Base-by-base conservation (phyloP, 2,797 vertebrate genomes). In the Tragopan temminckii region DNA sequence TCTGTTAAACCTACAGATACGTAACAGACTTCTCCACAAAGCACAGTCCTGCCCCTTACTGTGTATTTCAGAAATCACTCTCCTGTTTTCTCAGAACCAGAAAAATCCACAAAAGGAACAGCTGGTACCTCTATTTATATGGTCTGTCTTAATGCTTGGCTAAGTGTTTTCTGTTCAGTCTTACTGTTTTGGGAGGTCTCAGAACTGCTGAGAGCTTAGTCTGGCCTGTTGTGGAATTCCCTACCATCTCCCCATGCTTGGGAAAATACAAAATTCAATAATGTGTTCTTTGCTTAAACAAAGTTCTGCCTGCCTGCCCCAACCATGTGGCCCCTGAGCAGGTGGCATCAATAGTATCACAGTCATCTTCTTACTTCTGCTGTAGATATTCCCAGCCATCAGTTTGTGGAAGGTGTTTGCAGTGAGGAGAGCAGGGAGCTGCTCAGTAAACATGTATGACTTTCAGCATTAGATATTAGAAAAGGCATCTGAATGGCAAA, bases 171-270 rank as follows among this genome's bases (percentile, higher is more conserved):
- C 43, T 59, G 21, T 24, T 63, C 24, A 17, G 11, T 67, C 93
- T 80, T 45, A 21, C 62, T 66, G 29, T 45, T 80, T 93, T 64
- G 53, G 12, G 38, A 77, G 66, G 20, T 68, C 76, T 83, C 80
- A 43, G 66, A 77, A 43, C 61, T 27, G 63, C 68, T 43, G 55
- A 85, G 42, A 1, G 0, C 42, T 89, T 62, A 33, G 17, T 62
- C 21, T 62, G 24, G 43, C 62, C 63, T 82, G 42, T 33, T 72
- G 59, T 62, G 91, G 85, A 83, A 88, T 78, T 96, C 91, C 45
- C 77, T 94, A 55, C 58, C 45, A 25, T 66, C 40, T 55, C 38
- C 59, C 48, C 21, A 5, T 0, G 0, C 38, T 21, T 84, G 67
- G 38, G 76, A 64, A 89, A 69, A 81, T 15, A 69, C 24, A 83